Conservation (phyloP, 2,113 vertebrate species). For the Solea solea region DNA sequence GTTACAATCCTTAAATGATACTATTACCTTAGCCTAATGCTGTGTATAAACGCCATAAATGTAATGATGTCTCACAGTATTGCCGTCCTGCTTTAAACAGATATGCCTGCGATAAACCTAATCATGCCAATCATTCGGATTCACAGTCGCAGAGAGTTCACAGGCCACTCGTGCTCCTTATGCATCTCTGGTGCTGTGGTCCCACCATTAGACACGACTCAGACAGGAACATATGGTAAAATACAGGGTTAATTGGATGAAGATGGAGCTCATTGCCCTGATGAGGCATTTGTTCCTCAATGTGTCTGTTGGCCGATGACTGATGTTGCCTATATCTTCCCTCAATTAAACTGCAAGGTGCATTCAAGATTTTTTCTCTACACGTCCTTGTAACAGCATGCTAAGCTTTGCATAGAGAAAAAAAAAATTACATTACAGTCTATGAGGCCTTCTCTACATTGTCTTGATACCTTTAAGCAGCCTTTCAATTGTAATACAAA, state of each 20-base stretch:
- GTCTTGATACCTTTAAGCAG: conserved; percentile 12
- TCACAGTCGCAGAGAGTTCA: conserved; percentile 9
- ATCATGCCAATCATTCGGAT: conserved; percentile 14
- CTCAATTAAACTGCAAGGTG: background rate
- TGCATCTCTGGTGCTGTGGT: conserved; percentile 8
- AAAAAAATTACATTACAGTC: conserved; percentile 1
- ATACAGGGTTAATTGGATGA: conserved; percentile 5
- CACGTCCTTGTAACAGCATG: background rate
- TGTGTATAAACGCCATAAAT: conserved; percentile 34
- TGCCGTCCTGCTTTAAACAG: conserved; percentile 27
- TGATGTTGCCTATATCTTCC: background rate
- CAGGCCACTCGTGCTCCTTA: background rate
- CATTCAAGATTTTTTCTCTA: background rate
- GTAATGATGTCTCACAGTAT: conserved; percentile 42
- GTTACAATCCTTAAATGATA: conserved; percentile 34
- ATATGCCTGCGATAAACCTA: conserved; percentile 35
- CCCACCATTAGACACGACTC: conserved; percentile 3
- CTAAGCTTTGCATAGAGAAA: conserved; percentile 10
- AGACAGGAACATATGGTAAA: conserved; percentile 10
- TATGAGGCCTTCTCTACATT: background rate
- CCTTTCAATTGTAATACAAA: conserved; percentile 12
- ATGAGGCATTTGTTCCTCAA: conserved; percentile 24
- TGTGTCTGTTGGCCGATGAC: background rate
- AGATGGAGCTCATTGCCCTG: conserved; percentile 9
- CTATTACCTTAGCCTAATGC: conserved; percentile 36